Conservation (phyloP, 2,888 invertebrate species). For the Meta bourneti region DNA sequence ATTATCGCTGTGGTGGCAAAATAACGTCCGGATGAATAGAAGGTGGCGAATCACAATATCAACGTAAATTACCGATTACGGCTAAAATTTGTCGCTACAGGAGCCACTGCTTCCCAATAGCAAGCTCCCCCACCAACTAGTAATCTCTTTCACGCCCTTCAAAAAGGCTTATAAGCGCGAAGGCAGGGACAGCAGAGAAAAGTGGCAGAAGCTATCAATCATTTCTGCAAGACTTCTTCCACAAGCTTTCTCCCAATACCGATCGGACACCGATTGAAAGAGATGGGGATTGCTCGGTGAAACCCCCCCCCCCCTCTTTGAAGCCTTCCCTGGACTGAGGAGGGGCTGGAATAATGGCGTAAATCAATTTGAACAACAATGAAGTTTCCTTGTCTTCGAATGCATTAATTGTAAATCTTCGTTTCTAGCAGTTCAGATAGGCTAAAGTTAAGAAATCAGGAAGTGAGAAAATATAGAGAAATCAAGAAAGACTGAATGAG, state of each 20-base stretch:
- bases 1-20: neutral
- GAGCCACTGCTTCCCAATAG: neutral
- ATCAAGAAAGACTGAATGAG: too few relatives aligned
- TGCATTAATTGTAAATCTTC: neutral
- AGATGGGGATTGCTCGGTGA: neutral
- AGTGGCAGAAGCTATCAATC: constrained; percentile 32
- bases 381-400: neutral
- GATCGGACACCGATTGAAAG: constrained; percentile 33
- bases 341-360: neutral
- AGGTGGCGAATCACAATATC: neutral
- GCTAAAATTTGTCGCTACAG: constrained; percentile 22
- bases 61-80: constrained; percentile 2
- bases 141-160: constrained; percentile 23
- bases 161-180: constrained; percentile 20
- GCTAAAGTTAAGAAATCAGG: too few relatives aligned
- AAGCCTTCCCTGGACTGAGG: neutral
- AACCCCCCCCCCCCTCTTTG: neutral
- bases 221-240: constrained; percentile 42
- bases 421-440: too few relatives aligned
- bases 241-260: constrained; percentile 11
- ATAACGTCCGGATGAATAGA: neutral
- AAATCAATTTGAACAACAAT: neutral
- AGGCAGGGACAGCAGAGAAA: neutral
- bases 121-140: neutral
- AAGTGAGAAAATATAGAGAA: too few relatives aligned